These are phyloP conservation scores for Spodoptera exigua DNA, from an alignment of 2,888 invertebrate species.

Conservation along the genomic window DNA sequence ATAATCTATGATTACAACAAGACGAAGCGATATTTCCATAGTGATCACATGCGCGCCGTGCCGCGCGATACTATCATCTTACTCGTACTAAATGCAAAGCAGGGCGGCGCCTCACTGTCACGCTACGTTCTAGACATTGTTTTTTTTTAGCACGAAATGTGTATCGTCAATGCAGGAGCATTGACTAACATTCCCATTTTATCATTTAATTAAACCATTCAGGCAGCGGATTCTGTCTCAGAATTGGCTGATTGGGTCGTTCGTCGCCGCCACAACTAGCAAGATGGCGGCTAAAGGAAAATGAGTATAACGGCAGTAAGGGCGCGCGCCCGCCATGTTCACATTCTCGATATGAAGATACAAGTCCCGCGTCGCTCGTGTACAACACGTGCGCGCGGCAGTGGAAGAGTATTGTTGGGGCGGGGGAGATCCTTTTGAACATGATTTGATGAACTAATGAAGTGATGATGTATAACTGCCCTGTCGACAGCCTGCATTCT, in stretches of 20 bases:
- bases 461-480: slow-evolving; percentile 15
- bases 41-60: slow-evolving; percentile 80
- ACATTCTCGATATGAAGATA: slow-evolving; percentile 64
- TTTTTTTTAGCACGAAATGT: slow-evolving; percentile 80
- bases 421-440: slow-evolving; percentile 67
- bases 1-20: slow-evolving; percentile 79
- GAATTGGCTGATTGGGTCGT: slow-evolving; percentile 84
- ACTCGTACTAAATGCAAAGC: slow-evolving; percentile 75
- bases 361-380: slow-evolving; percentile 69
- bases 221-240: slow-evolving; percentile 74
- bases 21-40: slow-evolving; percentile 76
- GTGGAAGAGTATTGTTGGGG: slow-evolving; percentile 77
- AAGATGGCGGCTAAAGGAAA: slow-evolving; percentile 70
- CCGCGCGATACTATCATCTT: slow-evolving; percentile 72
- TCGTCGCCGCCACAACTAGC: slow-evolving; percentile 77
- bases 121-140: slow-evolving; percentile 56
- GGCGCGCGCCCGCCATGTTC: slow-evolving; percentile 58
- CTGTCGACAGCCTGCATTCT: background rate
- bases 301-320: slow-evolving; percentile 72
- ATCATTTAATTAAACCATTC: slow-evolving; percentile 71
- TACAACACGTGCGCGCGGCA: slow-evolving; percentile 57
- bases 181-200: slow-evolving; percentile 82
- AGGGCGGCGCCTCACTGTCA: slow-evolving; percentile 66
- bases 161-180: slow-evolving; percentile 76
- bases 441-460: slow-evolving; percentile 34